Evolutionary conservation across 2,797 vertebrate genomes (phyloP).

Genomic region (Ceryle rudis): DNA sequence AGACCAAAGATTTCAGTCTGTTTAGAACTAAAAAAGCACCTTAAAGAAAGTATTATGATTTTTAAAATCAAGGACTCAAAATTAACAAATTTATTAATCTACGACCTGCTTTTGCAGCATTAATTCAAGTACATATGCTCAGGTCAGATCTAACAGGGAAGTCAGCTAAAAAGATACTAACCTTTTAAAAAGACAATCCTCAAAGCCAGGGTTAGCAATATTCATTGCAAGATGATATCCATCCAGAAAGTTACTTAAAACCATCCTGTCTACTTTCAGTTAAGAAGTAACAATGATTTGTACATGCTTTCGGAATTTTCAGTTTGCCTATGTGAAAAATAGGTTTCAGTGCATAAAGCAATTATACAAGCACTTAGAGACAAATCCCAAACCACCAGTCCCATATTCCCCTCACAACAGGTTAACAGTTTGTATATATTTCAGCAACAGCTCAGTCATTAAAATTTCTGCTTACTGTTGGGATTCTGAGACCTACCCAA

Average conservation of each 20-base stretch:
- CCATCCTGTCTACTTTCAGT: background rate
- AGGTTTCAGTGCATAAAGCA: background rate
- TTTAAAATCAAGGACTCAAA: background rate
- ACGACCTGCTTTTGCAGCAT: background rate
- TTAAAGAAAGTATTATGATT: background rate
- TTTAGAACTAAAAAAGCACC: background rate
- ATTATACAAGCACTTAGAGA: background rate
- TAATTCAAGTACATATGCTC: background rate
- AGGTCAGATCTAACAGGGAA: background rate
- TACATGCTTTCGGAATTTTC: background rate
- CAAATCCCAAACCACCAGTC: background rate
- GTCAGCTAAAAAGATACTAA: background rate
- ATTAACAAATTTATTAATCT: background rate
- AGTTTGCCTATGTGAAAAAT: background rate
- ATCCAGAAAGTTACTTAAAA: background rate
- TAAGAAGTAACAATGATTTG: background rate
- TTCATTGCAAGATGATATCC: background rate
- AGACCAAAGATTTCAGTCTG: background rate
- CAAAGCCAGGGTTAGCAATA: background rate
- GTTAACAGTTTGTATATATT: background rate
- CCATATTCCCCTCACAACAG: background rate
- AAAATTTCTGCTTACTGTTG: background rate
- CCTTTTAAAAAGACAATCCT: background rate
- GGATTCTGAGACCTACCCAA: background rate
- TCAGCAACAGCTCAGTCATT: background rate